These are phyloP conservation scores for Acrocephalus kingi DNA, from an alignment of 2,113 vertebrate genomes.

Conservation along the genomic window DNA sequence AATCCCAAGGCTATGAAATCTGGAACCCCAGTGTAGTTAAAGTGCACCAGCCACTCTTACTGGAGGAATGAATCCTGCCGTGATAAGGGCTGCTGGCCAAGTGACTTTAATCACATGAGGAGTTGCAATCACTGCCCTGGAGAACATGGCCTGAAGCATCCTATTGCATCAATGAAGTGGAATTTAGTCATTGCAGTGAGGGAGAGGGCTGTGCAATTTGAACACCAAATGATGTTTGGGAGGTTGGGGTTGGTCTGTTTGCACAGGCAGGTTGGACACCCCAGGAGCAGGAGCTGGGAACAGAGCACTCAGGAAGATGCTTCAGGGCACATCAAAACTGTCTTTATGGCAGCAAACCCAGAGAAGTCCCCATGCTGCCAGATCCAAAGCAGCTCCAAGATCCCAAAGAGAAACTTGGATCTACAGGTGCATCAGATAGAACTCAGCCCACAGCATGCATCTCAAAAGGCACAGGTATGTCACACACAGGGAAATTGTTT, in stretches of 20 bases:
- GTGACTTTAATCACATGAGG: neutral
- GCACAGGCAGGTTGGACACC: fast-evolving
- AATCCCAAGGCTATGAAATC: neutral
- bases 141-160: neutral
- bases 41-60: neutral
- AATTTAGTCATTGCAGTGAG: neutral
- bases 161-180: neutral
- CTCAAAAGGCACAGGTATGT: neutral
- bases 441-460: fast-evolving
- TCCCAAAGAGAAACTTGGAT: neutral
- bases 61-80: neutral
- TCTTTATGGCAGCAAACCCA: neutral
- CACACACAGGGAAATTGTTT: neutral
- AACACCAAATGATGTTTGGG: neutral
- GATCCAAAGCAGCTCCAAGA: neutral
- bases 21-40: neutral
- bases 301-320: neutral
- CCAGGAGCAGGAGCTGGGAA: neutral
- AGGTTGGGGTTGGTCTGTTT: neutral
- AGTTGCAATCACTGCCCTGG: neutral
- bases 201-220: neutral
- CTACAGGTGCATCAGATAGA: neutral
- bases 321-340: neutral
- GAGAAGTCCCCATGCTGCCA: neutral
- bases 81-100: constrained; percentile 29